Percentiles rank a stretch among this genome's conserved stretches.
These are phyloP conservation scores for Caenorhabditis becei DNA, from an alignment of 2,888 invertebrate species.

Conservation along the genomic window DNA sequence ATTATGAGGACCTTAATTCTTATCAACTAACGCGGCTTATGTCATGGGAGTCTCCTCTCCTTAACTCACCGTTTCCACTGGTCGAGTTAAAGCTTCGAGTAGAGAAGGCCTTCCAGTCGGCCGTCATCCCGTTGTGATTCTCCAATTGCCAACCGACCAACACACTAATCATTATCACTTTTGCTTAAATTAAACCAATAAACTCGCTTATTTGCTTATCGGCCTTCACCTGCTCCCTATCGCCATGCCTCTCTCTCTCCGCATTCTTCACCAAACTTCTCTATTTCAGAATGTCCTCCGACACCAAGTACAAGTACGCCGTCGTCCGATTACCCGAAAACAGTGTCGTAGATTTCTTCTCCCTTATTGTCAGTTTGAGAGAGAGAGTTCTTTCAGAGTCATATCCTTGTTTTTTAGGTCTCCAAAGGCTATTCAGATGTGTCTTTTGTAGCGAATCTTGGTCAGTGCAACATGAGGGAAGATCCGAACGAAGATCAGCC, in stretches of 20 bases:
- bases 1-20: slow-evolving; percentile 52
- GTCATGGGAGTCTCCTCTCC: not conserved
- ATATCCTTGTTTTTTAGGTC: slow-evolving; percentile 45
- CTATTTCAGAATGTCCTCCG: slow-evolving; percentile 49
- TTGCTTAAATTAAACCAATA: slow-evolving; percentile 55
- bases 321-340: slow-evolving; percentile 65
- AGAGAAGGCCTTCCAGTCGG: no score
- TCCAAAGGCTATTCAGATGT: slow-evolving; percentile 68
- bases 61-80: no score
- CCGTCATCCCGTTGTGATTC: not conserved
- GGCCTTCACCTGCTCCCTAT: slow-evolving; percentile 54
- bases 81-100: no score
- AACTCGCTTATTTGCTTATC: slow-evolving; percentile 60
- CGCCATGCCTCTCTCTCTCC: slow-evolving; percentile 33
- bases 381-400: not conserved
- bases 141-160: slow-evolving; percentile 27
- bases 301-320: slow-evolving; percentile 66
- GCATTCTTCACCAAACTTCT: slow-evolving; percentile 39
- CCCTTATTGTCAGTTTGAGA: slow-evolving; percentile 61
- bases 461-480: slow-evolving; percentile 58
- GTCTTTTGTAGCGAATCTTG: slow-evolving; percentile 64
- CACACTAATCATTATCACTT: slow-evolving; percentile 56
- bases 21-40: slow-evolving; percentile 14
- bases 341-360: slow-evolving; percentile 67
- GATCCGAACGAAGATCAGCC: slow-evolving; percentile 62